Evolutionary conservation across 1,140 invertebrate genomes (phyloP).

Genomic region (Trachymyrmex septentrionalis): DNA sequence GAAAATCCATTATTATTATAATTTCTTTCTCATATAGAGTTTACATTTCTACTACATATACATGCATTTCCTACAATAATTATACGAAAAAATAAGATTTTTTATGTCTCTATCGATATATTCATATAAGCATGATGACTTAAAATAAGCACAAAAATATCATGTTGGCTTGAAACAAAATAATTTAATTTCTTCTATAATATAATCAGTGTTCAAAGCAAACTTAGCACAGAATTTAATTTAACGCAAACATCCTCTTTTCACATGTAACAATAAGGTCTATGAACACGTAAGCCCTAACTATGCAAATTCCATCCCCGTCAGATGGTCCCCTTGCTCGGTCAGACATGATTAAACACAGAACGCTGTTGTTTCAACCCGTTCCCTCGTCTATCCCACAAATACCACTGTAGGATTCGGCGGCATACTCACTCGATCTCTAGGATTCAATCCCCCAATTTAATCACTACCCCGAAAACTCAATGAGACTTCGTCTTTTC

Average conservation of each 20-base stretch:
- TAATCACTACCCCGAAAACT: constrained; percentile 84
- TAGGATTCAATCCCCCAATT: constrained; percentile 79
- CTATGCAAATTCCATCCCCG: constrained; percentile 81
- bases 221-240: constrained; percentile 21
- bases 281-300: constrained; percentile 12
- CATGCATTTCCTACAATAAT: neutral
- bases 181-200: neutral
- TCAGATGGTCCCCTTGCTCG: constrained; percentile 78
- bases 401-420: constrained; percentile 68
- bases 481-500: constrained; percentile 76
- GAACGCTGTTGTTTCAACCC: constrained; percentile 82
- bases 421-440: constrained; percentile 72
- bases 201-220: neutral
- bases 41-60: neutral
- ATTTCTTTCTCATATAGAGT: constrained; percentile 50
- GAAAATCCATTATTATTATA: constrained; percentile 53
- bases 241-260: constrained; percentile 43
- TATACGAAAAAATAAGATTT: constrained; percentile 28
- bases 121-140: neutral
- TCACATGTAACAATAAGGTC: constrained; percentile 20
- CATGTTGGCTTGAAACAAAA: neutral
- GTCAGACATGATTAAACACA: constrained; percentile 86
- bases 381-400: constrained; percentile 59
- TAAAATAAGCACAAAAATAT: too few relatives aligned
- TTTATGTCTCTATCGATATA: neutral